Base-by-base conservation (phyloP, 2,113 vertebrate genomes). In the Nasalis larvatus region DNA sequence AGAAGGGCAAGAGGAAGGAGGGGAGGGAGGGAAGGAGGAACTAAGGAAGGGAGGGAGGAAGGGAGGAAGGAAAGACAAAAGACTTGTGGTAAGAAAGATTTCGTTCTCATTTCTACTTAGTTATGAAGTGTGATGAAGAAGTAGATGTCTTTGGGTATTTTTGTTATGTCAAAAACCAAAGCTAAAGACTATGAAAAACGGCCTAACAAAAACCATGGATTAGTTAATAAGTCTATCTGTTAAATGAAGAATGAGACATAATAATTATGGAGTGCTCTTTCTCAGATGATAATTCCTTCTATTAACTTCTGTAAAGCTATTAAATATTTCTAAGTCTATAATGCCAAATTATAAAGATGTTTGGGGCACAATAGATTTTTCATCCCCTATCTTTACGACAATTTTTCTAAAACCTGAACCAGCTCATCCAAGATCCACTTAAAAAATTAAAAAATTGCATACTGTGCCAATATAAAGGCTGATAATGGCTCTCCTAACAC, bases 291-390 rank as follows among this genome's bases (percentile, higher is more conserved):
- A 97, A 96, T 95, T 77, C 73, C 42, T 96, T 94, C 42, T 45
- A 94, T 82, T 89, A 97, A 30, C 76, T 89, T 56, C 58, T 47
- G 27, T 30, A 58, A 96, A 97, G 94, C 83, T 94, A 69, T 97
- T 97, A 97, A 98, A 96, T 91, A 96, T 97, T 98, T 97, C 94
- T 98, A 77, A 93, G 89, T 37, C 58, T 97, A 56, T 89, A 73
- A 93, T 91, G 63, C 87, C 86, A 86, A 98, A 91, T 98, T 97
- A 94, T 74, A 95, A 98, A 98, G 58, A 96, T 97, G 74, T 71
- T 97, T 73, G 83, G 80, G 76, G 66, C 52, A 97, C 80, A 90
- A 98, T 97, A 97, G 87, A 95, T 93, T 98, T 98, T 98, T 96
- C 95, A 98, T 98, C 90, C 89, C 35, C 89, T 92, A 92, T 86